A percentile compares a stretch with the other conserved stretches of the same genome.
phyloP scores from a whole-genome alignment of 2,888 invertebrate species.

The Drosophila atroscutellata region DNA sequence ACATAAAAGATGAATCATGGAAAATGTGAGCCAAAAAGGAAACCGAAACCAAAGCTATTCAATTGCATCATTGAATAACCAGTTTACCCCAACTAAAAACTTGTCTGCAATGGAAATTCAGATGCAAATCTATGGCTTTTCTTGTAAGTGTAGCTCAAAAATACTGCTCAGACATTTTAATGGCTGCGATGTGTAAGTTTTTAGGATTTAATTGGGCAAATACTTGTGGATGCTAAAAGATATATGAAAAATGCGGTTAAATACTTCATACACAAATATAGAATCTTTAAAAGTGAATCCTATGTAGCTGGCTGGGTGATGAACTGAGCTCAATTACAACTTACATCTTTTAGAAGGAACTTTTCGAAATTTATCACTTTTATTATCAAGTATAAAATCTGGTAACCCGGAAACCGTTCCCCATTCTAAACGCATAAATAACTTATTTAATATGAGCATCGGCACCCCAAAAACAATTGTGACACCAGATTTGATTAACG shows the following conservation, averaged over 20 bases:
- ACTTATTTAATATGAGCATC: conserved; percentile 8
- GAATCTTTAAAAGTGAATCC: too few species aligned
- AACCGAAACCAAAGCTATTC: conserved; percentile 60
- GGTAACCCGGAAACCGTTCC: background rate
- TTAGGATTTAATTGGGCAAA: conserved; percentile 6
- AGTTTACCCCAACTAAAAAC: conserved; percentile 37
- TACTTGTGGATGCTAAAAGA: background rate
- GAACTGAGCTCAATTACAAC: background rate
- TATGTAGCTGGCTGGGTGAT: too few species aligned
- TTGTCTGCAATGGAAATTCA: conserved; percentile 35
- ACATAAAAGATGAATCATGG: conserved; percentile 10
- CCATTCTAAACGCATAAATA: conserved; percentile 4
- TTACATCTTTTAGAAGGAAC: background rate
- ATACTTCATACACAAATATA: too few species aligned
- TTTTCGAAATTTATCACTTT: background rate
- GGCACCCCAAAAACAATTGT: conserved; percentile 42
- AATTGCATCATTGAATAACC: conserved; percentile 69
- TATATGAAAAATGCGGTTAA: background rate
- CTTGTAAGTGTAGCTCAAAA: background rate
- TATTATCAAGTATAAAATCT: background rate
- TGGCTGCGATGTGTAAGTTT: background rate
- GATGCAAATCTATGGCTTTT: conserved; percentile 15
- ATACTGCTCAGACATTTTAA: conserved; percentile 1
- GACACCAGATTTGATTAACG: conserved; percentile 51
- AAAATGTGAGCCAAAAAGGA: conserved; percentile 28